Percentiles rank a stretch among this genome's conserved stretches.
Conservation (phyloP, 1,140 invertebrate genomes). For the Atta cephalotes region DNA sequence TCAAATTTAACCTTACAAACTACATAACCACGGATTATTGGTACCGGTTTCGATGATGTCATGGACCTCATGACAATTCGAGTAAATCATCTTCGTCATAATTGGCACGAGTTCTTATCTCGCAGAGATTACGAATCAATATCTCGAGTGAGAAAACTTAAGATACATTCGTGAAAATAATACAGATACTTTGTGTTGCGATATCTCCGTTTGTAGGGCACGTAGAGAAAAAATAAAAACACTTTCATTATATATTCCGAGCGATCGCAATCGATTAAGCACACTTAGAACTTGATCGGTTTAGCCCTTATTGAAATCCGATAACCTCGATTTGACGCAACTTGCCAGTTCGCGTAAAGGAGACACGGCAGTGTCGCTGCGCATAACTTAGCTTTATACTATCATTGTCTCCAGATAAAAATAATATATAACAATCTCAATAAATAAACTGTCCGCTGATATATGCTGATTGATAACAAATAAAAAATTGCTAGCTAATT, state of each 20-base stretch:
- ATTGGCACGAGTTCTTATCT: constrained; percentile 31
- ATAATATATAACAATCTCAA: neutral
- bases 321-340: no score
- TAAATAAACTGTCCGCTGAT: neutral
- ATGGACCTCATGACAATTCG: constrained; percentile 15
- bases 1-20: constrained; percentile 53
- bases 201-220: no score
- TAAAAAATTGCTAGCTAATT: neutral
- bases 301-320: no score
- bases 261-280: no score
- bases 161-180: neutral
- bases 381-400: no score
- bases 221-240: no score
- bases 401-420: no score
- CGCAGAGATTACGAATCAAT: neutral
- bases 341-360: no score
- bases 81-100: neutral
- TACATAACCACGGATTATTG: constrained; percentile 43
- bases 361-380: no score
- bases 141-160: neutral
- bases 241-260: no score
- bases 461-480: neutral
- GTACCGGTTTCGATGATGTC: neutral
- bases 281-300: no score
- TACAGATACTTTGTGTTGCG: neutral